Evolutionary conservation across 2,113 vertebrate species (phyloP), one percentile per base, ranked within the genome.

Genomic region (Pangasianodon hypophthalmus): DNA sequence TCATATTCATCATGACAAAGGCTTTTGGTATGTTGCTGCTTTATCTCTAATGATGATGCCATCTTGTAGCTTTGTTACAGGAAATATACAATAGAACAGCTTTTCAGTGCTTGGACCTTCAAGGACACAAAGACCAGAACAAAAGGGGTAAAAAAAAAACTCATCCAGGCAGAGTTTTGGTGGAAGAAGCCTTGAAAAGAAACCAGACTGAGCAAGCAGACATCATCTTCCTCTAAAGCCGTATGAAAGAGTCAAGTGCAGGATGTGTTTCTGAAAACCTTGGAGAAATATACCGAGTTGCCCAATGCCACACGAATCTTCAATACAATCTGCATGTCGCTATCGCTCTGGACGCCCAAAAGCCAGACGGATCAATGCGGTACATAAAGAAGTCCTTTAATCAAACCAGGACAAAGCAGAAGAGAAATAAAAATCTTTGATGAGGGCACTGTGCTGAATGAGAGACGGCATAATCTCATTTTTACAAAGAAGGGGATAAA

Each of bases 11-110:
- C 64, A 16, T 32, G 67, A 69, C 16, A 37, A 69, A 69, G 2
- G 11, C 67, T 41, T 88, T 44, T 67, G 58, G 50, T 90, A 19
- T 64, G 77, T 37, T 32, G 56, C 44, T 85, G 89, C 52, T 90
- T 73, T 44, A 46, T 29, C 29, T 44, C 41, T 87, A 75, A 84
- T 41, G 54, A 69, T 50, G 62, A 29, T 62, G 24, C 29, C 37
- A 32, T n/a, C 64, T 58, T 90, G 50, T 50, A 54, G 26, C 64
- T 54, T 18, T 48, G 44, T 37, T 56, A 13, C 41, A 14, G 24
- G 50, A 86, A 54, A 37, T 37, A 14, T 37, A 46, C 9, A 77
- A 77, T 10, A 79, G 0, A 77, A 24, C 10, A 5, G 46, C 24
- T 29, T 44, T 29, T 14, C 75, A 14, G 5, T 46, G 46, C 46